Base-by-base conservation (phyloP, 2,888 invertebrate species). In the Cynaeus angustus region DNA sequence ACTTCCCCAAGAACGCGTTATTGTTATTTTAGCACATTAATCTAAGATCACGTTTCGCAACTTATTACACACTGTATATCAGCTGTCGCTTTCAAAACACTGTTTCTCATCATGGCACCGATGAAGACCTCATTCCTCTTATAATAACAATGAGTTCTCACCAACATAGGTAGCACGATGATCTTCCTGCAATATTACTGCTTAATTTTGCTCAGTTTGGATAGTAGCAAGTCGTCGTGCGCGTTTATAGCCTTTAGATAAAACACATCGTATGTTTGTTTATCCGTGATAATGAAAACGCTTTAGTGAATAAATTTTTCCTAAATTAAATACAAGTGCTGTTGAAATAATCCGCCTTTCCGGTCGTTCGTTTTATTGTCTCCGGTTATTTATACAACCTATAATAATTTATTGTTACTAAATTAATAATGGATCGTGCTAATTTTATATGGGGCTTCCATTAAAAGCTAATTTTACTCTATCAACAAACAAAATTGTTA, bases 101-200 rank as follows among this genome's bases (percentile, higher is more conserved):
- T 21, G 21, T 52, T 52, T 52, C 52, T 52, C 52, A 52, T 52
- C 21, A 21, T 21, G 21, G 21, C 21, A 21, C 21, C 21, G 14
- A 37, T 37, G 37, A 37, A 16, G 14, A 30, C 21, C 43, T 43
- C 48, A 16, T 48, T 26, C 48, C 10, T 26, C 10, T 14, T 48
- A 16, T 26, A 48, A 26, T 16, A 56, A 58, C 58, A 58, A 58
- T 58, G 58, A n/a, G 61, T 61, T 61, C 61, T 61, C 61, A 61
- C 61, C 61, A 14, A 14, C 26, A 21, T 21, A 21, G 21, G 41
- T 10, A 16, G 41, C 9, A 6, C 46, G 9, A 8, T 28, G n/a
- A 13, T 59, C 41, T 26, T 43, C 41, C 43, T 33, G 9, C 56
- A 14, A 59, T 59, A 26, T 59, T 61, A 14, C 48, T 46, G 48